These are phyloP conservation scores for Zaprionus kolodkinae DNA, from an alignment of 1,140 invertebrate species.

Conservation along the genomic window DNA sequence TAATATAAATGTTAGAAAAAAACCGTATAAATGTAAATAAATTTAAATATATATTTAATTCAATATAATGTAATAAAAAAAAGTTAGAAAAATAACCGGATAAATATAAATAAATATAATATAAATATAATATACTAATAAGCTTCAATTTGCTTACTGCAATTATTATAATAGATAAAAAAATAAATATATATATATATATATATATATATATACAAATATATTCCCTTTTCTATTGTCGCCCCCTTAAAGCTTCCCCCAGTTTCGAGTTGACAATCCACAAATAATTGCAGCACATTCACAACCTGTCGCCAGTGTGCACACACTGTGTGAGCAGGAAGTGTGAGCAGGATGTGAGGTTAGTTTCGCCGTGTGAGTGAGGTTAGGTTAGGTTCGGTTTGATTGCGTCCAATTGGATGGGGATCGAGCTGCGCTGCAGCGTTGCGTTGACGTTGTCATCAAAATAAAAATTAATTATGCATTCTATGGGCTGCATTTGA, in stretches of 20 bases:
- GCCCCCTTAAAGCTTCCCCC: not conserved
- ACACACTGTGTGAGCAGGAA: not conserved
- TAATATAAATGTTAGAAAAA: too few relatives aligned
- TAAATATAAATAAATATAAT: too few relatives aligned
- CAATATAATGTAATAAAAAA: too few relatives aligned
- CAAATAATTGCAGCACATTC: slow-evolving; percentile 26
- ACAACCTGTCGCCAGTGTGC: slow-evolving; percentile 8
- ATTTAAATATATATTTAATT: too few relatives aligned
- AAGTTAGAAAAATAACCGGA: too few relatives aligned
- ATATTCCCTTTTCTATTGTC: not conserved
- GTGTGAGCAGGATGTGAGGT: not conserved
- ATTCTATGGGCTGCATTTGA: slow-evolving; percentile 83
- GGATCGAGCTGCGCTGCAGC: slow-evolving; percentile 5
- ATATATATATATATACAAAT: too few relatives aligned
- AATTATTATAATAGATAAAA: too few relatives aligned
- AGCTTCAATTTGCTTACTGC: too few relatives aligned
- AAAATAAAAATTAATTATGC: slow-evolving; percentile 84
- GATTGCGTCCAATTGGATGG: slow-evolving; percentile 1
- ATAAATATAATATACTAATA: too few relatives aligned
- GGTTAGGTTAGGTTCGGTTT: slow-evolving; percentile 5
- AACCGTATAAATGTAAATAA: too few relatives aligned
- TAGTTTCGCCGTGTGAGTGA: not conserved
- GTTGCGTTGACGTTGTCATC: slow-evolving; percentile 82
- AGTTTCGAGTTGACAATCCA: slow-evolving; percentile 8
- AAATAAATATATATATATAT: too few relatives aligned